Percentiles rank a stretch among this genome's conserved stretches.
Conservation (phyloP, 2,797 vertebrate genomes). For the Nothura maculosa region DNA sequence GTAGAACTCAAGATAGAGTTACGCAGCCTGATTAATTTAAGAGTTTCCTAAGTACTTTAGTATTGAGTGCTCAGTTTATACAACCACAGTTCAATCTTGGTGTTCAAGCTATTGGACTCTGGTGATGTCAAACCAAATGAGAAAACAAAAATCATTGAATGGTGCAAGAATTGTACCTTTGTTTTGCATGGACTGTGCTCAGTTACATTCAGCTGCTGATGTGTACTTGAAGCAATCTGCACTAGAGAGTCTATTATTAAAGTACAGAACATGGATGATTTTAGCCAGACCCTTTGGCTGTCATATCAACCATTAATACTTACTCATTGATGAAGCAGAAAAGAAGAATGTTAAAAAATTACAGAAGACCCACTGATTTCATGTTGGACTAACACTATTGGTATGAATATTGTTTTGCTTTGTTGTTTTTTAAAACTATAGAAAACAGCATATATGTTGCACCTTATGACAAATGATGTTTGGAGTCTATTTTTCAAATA, state of each 20-base stretch:
- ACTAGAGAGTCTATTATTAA: neutral
- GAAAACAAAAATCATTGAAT: neutral
- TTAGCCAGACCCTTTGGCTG: conserved; percentile 27
- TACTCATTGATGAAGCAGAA: conserved; percentile 12
- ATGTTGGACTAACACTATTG: conserved; percentile 41
- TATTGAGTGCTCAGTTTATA: conserved; percentile 13
- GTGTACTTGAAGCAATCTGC: conserved; percentile 41
- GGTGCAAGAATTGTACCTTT: conserved; percentile 25
- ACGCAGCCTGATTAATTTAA: neutral
- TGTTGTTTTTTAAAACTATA: conserved; percentile 31
- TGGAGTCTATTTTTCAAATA: conserved; percentile 78
- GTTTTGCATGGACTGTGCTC: conserved; percentile 50
- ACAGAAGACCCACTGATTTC: neutral
- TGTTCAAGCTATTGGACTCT: conserved; percentile 5
- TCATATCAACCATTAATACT: conserved; percentile 10
- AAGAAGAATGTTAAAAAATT: conserved; percentile 33
- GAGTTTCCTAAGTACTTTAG: conserved; percentile 2
- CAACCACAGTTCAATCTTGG: neutral
- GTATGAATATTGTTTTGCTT: conserved; percentile 8
- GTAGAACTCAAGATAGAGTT: conserved; percentile 7
- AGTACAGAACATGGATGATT: conserved; percentile 13
- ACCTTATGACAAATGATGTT: conserved; percentile 71
- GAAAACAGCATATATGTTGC: conserved; percentile 49
- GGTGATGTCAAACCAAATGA: conserved; percentile 28
- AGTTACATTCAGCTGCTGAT: conserved; percentile 31